A percentile compares a stretch with the other conserved stretches of the same genome.
These are phyloP conservation scores for Drosophila mayaguana DNA, from an alignment of 2,888 invertebrate species.

Conservation along the genomic window DNA sequence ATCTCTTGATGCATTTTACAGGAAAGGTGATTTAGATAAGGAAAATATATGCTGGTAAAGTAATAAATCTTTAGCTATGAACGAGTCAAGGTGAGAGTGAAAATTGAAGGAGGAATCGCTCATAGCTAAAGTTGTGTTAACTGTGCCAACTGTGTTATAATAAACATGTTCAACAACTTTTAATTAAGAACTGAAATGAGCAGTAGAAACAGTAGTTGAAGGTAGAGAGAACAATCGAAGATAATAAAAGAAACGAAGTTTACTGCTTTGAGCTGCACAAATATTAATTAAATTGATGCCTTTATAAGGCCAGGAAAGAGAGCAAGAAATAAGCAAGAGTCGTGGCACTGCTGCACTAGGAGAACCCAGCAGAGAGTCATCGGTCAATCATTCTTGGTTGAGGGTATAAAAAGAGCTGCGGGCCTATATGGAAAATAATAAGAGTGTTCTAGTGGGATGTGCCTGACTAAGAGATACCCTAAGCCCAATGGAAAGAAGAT, in stretches of 20 bases:
- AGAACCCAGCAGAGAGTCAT: not conserved
- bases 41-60: not conserved
- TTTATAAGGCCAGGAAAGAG: not conserved
- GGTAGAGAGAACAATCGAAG: not conserved
- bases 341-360: not conserved
- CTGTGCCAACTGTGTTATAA: too few relatives aligned
- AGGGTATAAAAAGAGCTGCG: too few relatives aligned
- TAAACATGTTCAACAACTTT: not conserved
- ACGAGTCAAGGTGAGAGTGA: not conserved
- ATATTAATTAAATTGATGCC: not conserved
- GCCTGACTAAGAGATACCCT: too few relatives aligned
- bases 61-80: not conserved
- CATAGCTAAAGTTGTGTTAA: too few relatives aligned
- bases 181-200: not conserved
- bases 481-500: too few relatives aligned
- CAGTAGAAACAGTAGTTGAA: not conserved
- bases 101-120: not conserved
- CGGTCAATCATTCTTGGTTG: too few relatives aligned
- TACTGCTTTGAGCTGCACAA: not conserved
- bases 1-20: slow-evolving; percentile 10
- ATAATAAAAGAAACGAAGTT: not conserved
- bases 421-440: too few relatives aligned
- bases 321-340: not conserved
- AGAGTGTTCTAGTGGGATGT: too few relatives aligned
- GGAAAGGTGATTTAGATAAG: not conserved